Percentiles rank a stretch among this genome's conserved stretches.
These are phyloP conservation scores for Bombus pascuorum DNA, from an alignment of 1,140 invertebrate species.

Conservation along the genomic window DNA sequence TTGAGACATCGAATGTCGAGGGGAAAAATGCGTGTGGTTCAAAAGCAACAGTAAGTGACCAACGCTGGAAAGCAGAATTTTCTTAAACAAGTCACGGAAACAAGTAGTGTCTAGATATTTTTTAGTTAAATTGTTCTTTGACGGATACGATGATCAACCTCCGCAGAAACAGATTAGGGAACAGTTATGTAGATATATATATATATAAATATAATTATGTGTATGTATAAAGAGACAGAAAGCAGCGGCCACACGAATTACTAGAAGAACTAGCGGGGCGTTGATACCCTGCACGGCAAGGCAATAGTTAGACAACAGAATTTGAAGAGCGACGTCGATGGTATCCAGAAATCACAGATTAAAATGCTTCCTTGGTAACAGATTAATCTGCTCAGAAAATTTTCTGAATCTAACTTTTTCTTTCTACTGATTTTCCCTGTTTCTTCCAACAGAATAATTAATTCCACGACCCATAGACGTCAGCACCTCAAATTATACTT, in stretches of 20 bases:
- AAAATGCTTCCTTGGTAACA: not conserved
- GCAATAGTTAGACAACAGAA: conserved; percentile 61
- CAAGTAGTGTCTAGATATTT: not conserved
- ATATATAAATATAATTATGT: conserved; percentile 38
- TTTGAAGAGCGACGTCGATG: conserved; percentile 52
- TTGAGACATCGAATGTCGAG: not conserved
- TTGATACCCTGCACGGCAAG: conserved; percentile 58
- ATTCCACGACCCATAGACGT: conserved; percentile 42
- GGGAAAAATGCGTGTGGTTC: not conserved
- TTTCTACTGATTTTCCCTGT: not conserved
- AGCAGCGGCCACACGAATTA: conserved; percentile 68
- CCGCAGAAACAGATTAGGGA: conserved; percentile 14
- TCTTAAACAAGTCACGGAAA: not conserved
- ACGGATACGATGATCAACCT: conserved; percentile 30
- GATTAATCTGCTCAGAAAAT: not conserved
- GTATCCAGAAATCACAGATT: not conserved
- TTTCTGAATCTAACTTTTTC: not conserved
- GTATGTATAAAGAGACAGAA: conserved; percentile 63
- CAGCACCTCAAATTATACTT: conserved; percentile 50
- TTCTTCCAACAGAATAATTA: conserved; percentile 24
- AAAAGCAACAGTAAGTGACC: conserved; percentile 11
- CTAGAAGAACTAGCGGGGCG: conserved; percentile 61
- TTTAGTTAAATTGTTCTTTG: not conserved
- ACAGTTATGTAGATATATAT: conserved; percentile 50
- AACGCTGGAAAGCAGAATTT: not conserved